Evolutionary conservation across 2,888 invertebrate species (phyloP).

Genomic region (Xestoiulus laeticollis): DNA sequence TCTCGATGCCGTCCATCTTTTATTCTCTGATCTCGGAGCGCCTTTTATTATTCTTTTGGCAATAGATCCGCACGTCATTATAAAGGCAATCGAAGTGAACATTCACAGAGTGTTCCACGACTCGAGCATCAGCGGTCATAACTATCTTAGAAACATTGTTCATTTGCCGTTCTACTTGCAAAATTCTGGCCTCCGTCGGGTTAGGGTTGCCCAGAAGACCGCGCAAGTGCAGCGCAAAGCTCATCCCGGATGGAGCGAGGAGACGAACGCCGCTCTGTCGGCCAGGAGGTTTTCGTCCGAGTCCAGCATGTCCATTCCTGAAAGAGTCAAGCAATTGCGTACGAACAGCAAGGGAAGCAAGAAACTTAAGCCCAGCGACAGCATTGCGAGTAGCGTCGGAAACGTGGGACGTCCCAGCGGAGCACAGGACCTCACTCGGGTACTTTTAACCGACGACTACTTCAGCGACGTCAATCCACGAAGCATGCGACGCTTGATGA

Average conservation of each 20-base stretch:
- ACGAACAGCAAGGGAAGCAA: constrained; percentile 59
- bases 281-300: constrained; percentile 56
- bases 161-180: constrained; percentile 98
- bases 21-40: constrained; percentile 91
- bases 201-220: constrained; percentile 76
- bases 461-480: constrained; percentile 98
- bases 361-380: constrained; percentile 72
- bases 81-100: constrained; percentile 93
- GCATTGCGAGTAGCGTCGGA: constrained; percentile 89
- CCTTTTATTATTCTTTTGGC: constrained; percentile 96
- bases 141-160: constrained; percentile 93
- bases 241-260: constrained; percentile 52
- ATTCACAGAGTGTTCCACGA: constrained; percentile 87
- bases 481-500: constrained; percentile 95
- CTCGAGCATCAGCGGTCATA: constrained; percentile 92
- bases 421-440: constrained; percentile 79
- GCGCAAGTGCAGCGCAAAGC: constrained; percentile 56
- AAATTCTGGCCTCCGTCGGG: constrained; percentile 91
- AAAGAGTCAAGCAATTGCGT: constrained; percentile 56
- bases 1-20: constrained; percentile 92
- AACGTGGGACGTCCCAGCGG: constrained; percentile 83
- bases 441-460: constrained; percentile 95
- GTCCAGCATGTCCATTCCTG: constrained; percentile 59
- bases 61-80: constrained; percentile 98
- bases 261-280: constrained; percentile 46